Base-by-base conservation (phyloP, 2,113 vertebrate species). In the Ranitomeya imitator region DNA sequence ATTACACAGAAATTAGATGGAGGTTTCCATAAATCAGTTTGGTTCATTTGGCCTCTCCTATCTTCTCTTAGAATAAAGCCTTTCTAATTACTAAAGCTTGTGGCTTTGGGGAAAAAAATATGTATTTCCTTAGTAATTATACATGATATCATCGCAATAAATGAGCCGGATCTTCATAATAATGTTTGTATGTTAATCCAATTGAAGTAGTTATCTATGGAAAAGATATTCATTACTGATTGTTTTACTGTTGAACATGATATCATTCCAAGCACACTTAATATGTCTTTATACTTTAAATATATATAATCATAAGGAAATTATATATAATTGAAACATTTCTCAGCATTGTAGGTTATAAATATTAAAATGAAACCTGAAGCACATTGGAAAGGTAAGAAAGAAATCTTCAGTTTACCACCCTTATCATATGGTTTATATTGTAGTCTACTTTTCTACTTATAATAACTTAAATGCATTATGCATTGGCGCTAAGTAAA, bases 271-370 rank as follows among this genome's bases (percentile, higher is more conserved):
- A n/a, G 11, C 52, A 14, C 19, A 45, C 80, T 61, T 83, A 61
- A 83, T 83, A 52, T 52, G 81, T 83, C 31, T 26, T 85, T 69
- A 85, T 85, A 76, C 54, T 85, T 85, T 85, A 85, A 85, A 19
- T 85, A 57, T 54, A 85, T 85, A 76, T 85, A 73, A 85, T 85
- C 74, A 74, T 37, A 37, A 57, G 23, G 73, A 67, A 85, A 85
- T 85, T 59, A 59, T 45, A 85, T 85, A 59, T 59, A 26, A 73
- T 31, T 85, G n/a, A 59, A 85, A 85, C 60, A 76, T 57, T 57
- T 59, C 59, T 4, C 26, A 55, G 21, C n/a, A 55, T 31, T 26
- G 18, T 19, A 67, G 63, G 4, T 67, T 5, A 60, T 8, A 37
- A 15, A 51, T 52, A 23, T 67, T 4, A 67, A 60, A 71, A 55